Percentiles rank a stretch among this genome's conserved stretches.
phyloP scores from a whole-genome alignment of 2,113 vertebrate species.

The Struthio camelus region DNA sequence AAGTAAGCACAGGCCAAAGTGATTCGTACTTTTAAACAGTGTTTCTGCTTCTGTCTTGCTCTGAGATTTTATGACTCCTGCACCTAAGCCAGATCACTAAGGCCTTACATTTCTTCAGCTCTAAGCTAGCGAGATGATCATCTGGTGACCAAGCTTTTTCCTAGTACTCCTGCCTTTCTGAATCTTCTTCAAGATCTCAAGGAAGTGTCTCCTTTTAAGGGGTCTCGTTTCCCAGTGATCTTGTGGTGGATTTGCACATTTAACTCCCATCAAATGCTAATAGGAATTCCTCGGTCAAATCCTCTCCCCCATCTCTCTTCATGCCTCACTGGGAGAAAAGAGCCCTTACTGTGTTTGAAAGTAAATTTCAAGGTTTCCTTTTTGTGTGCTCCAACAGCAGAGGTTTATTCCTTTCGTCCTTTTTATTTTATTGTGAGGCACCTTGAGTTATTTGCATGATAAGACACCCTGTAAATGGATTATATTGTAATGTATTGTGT shows the following conservation, averaged over 20 bases:
- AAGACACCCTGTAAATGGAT: slow-evolving; percentile 62
- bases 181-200: neutral
- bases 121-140: neutral
- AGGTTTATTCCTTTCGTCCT: slow-evolving; percentile 55
- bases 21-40: neutral
- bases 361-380: slow-evolving; percentile 69
- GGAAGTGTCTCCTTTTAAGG: neutral
- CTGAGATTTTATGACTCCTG: neutral
- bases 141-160: neutral
- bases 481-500: slow-evolving; percentile 53
- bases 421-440: slow-evolving; percentile 70
- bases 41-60: neutral
- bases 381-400: neutral
- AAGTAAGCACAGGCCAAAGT: neutral
- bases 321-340: slow-evolving; percentile 61
- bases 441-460: slow-evolving; percentile 70
- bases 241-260: slow-evolving; percentile 36
- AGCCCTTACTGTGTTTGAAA: slow-evolving; percentile 56
- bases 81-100: neutral
- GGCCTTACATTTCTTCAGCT: neutral
- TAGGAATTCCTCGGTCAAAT: slow-evolving; percentile 53
- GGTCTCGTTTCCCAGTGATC: neutral
- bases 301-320: neutral
- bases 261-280: slow-evolving; percentile 48
- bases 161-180: neutral